A percentile compares a stretch with the other conserved stretches of the same genome.
These are phyloP conservation scores for Folsomia manolachei DNA, from an alignment of 2,888 invertebrate species.

Conservation along the genomic window DNA sequence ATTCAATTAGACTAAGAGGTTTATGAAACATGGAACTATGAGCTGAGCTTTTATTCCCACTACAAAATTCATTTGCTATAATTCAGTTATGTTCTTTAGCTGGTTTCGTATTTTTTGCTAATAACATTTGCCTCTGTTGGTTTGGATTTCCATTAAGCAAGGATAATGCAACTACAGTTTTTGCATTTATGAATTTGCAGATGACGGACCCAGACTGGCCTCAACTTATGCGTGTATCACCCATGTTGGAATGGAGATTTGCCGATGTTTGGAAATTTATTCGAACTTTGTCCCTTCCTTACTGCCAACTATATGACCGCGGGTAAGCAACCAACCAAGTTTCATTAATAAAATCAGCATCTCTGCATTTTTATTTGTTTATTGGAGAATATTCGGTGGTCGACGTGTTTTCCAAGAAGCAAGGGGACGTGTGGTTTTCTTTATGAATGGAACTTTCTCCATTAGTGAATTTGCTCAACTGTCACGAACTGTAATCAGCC, in stretches of 20 bases:
- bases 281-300: conserved; percentile 72
- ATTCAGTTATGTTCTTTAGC: not conserved
- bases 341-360: not conserved
- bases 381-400: too few relatives aligned
- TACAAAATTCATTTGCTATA: not conserved
- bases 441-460: too few relatives aligned
- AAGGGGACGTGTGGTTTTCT: too few relatives aligned
- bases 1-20: conserved; percentile 1
- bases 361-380: not conserved
- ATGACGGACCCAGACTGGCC: conserved; percentile 90
- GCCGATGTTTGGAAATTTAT: conserved; percentile 89
- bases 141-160: not conserved
- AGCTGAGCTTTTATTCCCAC: not conserved
- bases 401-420: too few relatives aligned
- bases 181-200: conserved; percentile 55
- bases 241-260: conserved; percentile 89
- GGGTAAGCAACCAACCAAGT: conserved; percentile 63
- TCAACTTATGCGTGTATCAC: conserved; percentile 78
- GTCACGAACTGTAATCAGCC: not conserved
- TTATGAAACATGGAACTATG: not conserved
- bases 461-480: not conserved
- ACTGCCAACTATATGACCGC: conserved; percentile 83
- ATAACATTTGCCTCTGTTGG: not conserved
- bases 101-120: not conserved
- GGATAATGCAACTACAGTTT: not conserved